phyloP scores from a whole-genome alignment of 2,797 vertebrate genomes.

The Danio choprae region DNA sequence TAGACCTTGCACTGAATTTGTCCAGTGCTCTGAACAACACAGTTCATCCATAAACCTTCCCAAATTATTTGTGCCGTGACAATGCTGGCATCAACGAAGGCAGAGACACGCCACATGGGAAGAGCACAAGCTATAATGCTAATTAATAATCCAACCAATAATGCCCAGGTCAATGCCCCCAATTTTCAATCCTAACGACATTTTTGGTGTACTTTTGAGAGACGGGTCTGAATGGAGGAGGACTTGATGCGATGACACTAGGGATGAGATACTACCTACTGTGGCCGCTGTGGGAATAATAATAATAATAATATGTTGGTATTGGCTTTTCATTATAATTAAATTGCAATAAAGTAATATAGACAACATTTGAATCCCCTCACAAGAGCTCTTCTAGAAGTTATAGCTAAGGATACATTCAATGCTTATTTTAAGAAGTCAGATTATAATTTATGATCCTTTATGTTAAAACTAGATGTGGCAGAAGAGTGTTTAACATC shows the following conservation, averaged over 20 bases:
- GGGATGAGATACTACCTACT: conserved; percentile 55
- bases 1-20: conserved; percentile 94
- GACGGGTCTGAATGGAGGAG: conserved; percentile 61
- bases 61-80: conserved; percentile 86
- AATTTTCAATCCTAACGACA: conserved; percentile 96
- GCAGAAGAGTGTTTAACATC: too few relatives aligned
- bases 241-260: conserved; percentile 69
- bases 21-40: conserved; percentile 88
- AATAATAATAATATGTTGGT: neutral
- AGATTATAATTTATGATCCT: too few relatives aligned
- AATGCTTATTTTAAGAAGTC: too few relatives aligned
- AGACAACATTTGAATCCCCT: too few relatives aligned
- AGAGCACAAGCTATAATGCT: conserved; percentile 85
- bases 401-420: neutral
- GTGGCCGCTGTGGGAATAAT: neutral
- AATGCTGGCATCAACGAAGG: conserved; percentile 93
- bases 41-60: conserved; percentile 92
- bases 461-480: too few relatives aligned
- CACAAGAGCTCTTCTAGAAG: too few relatives aligned
- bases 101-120: conserved; percentile 90
- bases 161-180: conserved; percentile 84
- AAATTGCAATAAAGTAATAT: conserved; percentile 14
- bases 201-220: conserved; percentile 62
- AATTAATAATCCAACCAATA: conserved; percentile 87
- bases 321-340: conserved; percentile 26